Percentiles rank a stretch among this genome's conserved stretches.
phyloP scores from a whole-genome alignment of 2,113 vertebrate genomes.

The Dermatemys mawii region DNA sequence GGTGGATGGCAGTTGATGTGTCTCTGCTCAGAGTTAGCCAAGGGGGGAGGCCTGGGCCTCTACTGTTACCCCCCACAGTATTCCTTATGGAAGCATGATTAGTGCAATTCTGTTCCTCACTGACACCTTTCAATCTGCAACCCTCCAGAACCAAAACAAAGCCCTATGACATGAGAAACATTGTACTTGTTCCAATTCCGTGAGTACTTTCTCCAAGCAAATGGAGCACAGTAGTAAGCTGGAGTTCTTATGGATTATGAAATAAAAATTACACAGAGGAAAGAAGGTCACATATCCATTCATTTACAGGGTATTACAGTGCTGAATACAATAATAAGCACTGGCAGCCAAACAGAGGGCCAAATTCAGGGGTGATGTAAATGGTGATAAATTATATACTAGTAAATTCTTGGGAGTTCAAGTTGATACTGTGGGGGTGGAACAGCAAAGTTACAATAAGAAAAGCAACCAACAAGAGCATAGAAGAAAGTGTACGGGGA shows the following conservation, averaged over 20 bases:
- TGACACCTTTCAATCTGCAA: constrained; percentile 14
- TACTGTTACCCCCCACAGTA: neutral
- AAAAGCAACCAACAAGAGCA: constrained; percentile 13
- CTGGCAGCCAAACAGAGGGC: neutral
- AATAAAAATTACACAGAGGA: neutral
- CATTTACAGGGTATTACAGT: constrained; percentile 49
- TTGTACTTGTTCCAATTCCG: constrained; percentile 2
- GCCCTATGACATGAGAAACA: neutral
- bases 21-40: neutral
- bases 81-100: neutral
- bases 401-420: neutral
- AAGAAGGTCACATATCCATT: constrained; percentile 44
- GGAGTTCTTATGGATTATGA: constrained; percentile 27
- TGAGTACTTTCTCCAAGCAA: constrained; percentile 60
- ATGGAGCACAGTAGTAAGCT: constrained; percentile 6
- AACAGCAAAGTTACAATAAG: constrained; percentile 36
- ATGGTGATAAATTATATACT: neutral
- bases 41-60: neutral
- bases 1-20: neutral
- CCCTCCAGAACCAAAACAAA: neutral
- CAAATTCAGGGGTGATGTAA: constrained; percentile 41
- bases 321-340: neutral
- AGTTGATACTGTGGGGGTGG: neutral
- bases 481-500: constrained; percentile 1
- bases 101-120: constrained; percentile 8